These are phyloP conservation scores for Cerastoderma edule DNA, from an alignment of 2,888 invertebrate genomes.

Conservation along the genomic window DNA sequence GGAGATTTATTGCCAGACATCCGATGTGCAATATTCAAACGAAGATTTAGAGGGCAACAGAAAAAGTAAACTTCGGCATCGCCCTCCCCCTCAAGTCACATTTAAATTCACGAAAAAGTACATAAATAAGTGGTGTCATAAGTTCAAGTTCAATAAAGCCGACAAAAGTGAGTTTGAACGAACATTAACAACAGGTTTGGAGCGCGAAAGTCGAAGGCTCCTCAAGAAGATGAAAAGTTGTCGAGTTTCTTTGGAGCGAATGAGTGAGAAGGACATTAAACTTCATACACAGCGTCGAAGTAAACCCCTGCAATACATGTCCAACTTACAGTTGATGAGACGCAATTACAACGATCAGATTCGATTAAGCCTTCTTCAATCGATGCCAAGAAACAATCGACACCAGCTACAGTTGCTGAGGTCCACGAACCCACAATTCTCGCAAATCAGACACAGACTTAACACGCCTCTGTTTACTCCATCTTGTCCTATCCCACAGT, in stretches of 20 bases:
- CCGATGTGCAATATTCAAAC: conserved; percentile 36
- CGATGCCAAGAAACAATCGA: background rate
- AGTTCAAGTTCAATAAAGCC: conserved; percentile 67
- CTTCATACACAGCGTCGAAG: conserved; percentile 57
- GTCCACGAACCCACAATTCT: too few species aligned
- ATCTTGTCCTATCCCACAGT: conserved; percentile 51
- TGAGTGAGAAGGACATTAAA: conserved; percentile 60
- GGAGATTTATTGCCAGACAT: conserved; percentile 65
- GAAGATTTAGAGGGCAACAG: background rate
- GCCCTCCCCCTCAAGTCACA: conserved; percentile 65
- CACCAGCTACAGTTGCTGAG: background rate
- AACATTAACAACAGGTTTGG: conserved; percentile 59
- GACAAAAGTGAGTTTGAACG: conserved; percentile 61
- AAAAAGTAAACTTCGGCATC: conserved; percentile 60
- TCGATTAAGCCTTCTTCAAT: background rate
- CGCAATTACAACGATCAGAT: conserved; percentile 9
- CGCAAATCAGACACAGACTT: too few species aligned
- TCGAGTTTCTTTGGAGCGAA: conserved; percentile 54
- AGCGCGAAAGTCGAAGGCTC: conserved; percentile 50
- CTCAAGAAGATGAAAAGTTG: conserved; percentile 52
- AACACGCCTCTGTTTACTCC: conserved; percentile 10
- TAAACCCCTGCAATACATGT: background rate
- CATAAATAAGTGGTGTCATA: conserved; percentile 62
- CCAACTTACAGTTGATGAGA: conserved; percentile 3
- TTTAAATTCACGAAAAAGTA: conserved; percentile 66